phyloP scores from a whole-genome alignment of 53 echinoderm and acorn worm genomes.

The Patiria pectinifera region DNA sequence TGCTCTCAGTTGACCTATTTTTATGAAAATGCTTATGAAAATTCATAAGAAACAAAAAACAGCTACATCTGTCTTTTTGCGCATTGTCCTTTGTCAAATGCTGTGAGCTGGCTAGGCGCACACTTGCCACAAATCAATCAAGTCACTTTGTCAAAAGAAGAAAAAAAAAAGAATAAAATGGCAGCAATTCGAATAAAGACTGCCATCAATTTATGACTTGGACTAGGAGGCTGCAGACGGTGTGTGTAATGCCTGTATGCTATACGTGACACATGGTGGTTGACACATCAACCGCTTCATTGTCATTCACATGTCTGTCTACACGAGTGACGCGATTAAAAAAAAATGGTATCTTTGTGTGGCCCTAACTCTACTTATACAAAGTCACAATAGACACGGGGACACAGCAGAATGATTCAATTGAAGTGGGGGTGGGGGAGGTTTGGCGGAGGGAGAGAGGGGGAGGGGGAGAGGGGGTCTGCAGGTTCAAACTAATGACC shows the following conservation, averaged over 20 bases:
- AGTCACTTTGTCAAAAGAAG: background rate
- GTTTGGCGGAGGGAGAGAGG: background rate
- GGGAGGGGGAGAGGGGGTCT: background rate
- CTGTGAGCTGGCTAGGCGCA: background rate
- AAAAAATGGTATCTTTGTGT: constrained; percentile 36
- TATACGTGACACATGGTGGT: constrained; percentile 46
- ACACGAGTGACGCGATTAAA: constrained; percentile 35
- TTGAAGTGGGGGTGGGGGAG: background rate
- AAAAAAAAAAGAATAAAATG: background rate
- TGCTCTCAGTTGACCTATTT: constrained; percentile 44
- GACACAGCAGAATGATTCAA: background rate
- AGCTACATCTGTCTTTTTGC: constrained; percentile 56
- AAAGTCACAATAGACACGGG: constrained; percentile 28
- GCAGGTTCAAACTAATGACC: background rate
- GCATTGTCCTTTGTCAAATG: constrained; percentile 34
- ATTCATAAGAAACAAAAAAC: background rate
- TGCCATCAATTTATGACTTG: constrained; percentile 30
- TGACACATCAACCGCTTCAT: constrained; percentile 28
- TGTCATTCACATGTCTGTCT: background rate
- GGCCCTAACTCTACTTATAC: background rate
- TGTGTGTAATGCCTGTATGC: background rate
- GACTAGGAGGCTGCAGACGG: background rate
- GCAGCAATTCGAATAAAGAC: constrained; percentile 13
- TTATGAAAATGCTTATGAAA: background rate
- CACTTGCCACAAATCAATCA: constrained; percentile 15